Evolutionary conservation across 2,113 vertebrate genomes (phyloP).

Genomic region (Bungarus multicinctus): DNA sequence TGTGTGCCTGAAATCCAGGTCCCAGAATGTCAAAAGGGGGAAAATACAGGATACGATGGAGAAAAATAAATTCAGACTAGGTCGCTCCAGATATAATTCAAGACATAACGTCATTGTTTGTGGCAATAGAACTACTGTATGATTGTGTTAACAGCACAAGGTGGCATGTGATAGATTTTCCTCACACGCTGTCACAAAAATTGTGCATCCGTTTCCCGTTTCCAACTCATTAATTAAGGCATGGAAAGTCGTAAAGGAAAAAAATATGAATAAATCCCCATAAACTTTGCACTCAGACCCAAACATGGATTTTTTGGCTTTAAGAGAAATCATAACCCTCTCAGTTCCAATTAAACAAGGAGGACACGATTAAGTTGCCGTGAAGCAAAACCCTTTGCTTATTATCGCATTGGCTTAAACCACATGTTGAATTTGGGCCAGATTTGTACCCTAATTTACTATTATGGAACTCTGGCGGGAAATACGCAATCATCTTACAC

Average conservation of each 20-base stretch:
- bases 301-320: background rate
- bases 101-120: background rate
- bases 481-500: constrained; percentile 15
- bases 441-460: background rate
- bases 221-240: background rate
- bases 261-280: background rate
- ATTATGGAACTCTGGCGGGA: background rate
- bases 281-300: background rate
- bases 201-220: background rate
- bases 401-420: background rate
- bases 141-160: background rate
- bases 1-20: background rate
- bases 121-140: background rate
- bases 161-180: background rate
- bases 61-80: background rate
- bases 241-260: background rate
- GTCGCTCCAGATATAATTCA: background rate
- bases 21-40: background rate
- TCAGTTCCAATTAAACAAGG: background rate
- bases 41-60: background rate
- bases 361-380: background rate
- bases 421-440: background rate
- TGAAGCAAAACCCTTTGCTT: background rate
- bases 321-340: background rate
- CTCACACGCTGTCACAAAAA: background rate